Base-by-base conservation (phyloP, 2,888 invertebrate species). In the Cantharis rustica region DNA sequence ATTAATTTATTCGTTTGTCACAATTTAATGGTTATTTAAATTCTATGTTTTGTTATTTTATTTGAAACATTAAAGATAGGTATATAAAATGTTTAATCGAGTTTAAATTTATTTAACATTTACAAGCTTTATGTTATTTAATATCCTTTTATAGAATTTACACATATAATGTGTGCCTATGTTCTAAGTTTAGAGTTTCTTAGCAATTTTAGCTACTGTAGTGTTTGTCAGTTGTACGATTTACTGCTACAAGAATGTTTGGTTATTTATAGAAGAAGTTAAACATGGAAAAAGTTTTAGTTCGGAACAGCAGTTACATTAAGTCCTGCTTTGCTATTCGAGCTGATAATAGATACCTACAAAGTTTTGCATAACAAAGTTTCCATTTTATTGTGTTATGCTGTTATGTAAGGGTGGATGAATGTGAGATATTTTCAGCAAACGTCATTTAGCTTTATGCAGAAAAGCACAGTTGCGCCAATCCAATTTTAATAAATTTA, bases 241-340 rank as follows among this genome's bases (percentile, higher is more conserved):
- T 66, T 66, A 66, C 64, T 66, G 23, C 64, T 66, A 66, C 64
- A 66, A 66, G 64, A n/a, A 66, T 66, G 64, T 66, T 66, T 66
- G 64, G 64, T 66, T 66, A 66, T 66, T 66, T 66, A 66, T 66
- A 66, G 64, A 66, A 20, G 17, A 66, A 66, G 20, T 66, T 66
- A 66, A 66, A 66, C 64, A 66, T 66, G 64, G 64, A 66, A 66
- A 66, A 66, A 66, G 64, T 66, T 66, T 66, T 66, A 66, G 64
- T 66, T 23, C 20, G 23, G 23, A 66, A 66, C 64, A 66, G 17
- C 17, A 66, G 16, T 23, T 20, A 20, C 64, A 23, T 66, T 66
- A 17, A 64, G 47, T 47, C 47, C 47, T 47, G 47, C 47, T n/a
- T 47, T 47, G 47, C 47, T 47, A 47, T 47, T 47, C 47, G 47